Conservation (phyloP, 2,113 vertebrate genomes). For the Callorhinus ursinus region DNA sequence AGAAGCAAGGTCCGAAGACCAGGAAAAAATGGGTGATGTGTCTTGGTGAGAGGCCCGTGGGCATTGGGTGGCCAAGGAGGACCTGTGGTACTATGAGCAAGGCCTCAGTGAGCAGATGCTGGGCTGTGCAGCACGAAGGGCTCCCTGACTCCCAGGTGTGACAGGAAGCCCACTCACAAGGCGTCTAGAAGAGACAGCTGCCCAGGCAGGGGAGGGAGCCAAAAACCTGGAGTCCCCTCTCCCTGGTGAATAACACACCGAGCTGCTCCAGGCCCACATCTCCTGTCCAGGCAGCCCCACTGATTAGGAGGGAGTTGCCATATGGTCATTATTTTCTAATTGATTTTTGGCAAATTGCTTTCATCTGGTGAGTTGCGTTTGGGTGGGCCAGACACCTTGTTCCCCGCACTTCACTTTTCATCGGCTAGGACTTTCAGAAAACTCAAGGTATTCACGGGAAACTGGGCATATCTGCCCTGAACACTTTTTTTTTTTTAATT, state of each 20-base stretch:
- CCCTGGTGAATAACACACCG: not conserved
- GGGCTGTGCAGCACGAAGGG: accelerated
- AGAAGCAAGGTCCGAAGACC: not conserved
- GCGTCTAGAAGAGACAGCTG: not conserved
- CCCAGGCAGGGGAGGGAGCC: not conserved
- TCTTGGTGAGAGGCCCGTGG: not conserved
- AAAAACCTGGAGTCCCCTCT: not conserved
- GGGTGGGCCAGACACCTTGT: not conserved
- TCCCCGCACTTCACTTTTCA: not conserved
- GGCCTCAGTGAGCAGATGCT: not conserved
- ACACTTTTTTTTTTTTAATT: constrained; percentile 24
- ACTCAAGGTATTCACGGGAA: constrained; percentile 22
- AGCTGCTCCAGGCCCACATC: not conserved
- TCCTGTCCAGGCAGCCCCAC: not conserved
- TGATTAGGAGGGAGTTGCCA: not conserved
- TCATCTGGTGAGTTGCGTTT: not conserved
- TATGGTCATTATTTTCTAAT: not conserved
- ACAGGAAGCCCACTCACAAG: not conserved
- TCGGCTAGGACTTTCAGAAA: constrained; percentile 8
- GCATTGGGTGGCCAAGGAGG: not conserved
- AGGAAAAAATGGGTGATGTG: not conserved
- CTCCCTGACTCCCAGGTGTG: not conserved
- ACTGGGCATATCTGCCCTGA: constrained; percentile 35
- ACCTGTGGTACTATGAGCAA: not conserved
- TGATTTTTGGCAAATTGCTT: constrained; percentile 11